Evolutionary conservation across 1,140 invertebrate species (phyloP).

Genomic region (Lepidostoma basale): DNA sequence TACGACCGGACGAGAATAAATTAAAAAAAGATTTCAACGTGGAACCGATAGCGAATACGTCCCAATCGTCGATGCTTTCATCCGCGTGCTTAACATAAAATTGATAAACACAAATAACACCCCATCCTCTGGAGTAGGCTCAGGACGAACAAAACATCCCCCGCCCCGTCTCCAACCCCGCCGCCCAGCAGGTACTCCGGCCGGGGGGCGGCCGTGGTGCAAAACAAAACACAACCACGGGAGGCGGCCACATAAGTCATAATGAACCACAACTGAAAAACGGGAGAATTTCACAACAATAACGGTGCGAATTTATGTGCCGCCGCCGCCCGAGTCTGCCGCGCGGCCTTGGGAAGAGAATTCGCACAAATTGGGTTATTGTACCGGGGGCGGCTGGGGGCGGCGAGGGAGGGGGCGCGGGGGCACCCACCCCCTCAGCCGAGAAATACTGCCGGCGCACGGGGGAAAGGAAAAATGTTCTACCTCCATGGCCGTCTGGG

Average conservation of each 20-base stretch:
- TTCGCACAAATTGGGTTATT: constrained; percentile 47
- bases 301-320: constrained; percentile 44
- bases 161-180: neutral
- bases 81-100: constrained; percentile 21
- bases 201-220: constrained; percentile 10
- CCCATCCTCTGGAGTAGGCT: neutral
- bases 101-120: constrained; percentile 31
- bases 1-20: too few relatives aligned
- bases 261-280: constrained; percentile 37
- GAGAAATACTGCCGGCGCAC: constrained; percentile 31
- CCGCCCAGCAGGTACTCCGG: neutral
- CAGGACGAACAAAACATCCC: constrained; percentile 8
- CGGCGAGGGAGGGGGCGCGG: neutral
- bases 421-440: neutral
- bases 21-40: too few relatives aligned
- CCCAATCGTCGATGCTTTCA: neutral
- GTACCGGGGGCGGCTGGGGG: constrained; percentile 38
- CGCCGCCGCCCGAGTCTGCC: constrained; percentile 39
- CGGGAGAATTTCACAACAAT: constrained; percentile 39
- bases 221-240: constrained; percentile 21
- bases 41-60: neutral
- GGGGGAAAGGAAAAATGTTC: constrained; percentile 33
- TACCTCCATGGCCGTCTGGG: constrained; percentile 38
- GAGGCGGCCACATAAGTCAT: constrained; percentile 21
- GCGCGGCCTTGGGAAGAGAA: constrained; percentile 44